Evolutionary conservation across 2,113 vertebrate genomes (phyloP), one percentile per base, ranked within the genome.

Genomic region (Callaeas wilsoni): DNA sequence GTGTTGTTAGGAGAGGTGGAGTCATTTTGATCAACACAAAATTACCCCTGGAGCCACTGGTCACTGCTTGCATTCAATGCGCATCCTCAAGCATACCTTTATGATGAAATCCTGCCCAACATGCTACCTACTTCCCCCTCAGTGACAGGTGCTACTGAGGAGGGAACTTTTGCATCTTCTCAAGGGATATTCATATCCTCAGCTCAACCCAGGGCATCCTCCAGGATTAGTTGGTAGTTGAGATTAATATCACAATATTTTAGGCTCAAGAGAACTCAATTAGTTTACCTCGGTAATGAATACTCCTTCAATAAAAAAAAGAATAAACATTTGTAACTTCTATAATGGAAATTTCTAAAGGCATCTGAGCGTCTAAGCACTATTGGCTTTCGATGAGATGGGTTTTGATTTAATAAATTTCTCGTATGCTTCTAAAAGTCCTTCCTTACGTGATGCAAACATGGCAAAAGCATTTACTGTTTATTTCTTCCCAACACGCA

Each of bases 21-120:
- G 50, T 63, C 11, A 77, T 97, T 96, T 74, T 87, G 87, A 87
- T 70, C 64, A 62, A 90, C 25, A 81, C 16, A 84, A 92, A 94
- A 90, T 50, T 79, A 93, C 29, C 52, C 53, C 64, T 79, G 77
- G 94, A 91, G 77, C 42, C 67, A 68, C 39, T 30, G 52, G 20
- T 55, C 63, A 67, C 27, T 87, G 37, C 25, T 69, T 88, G 33
- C 18, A 18, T 53, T 65, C 8, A 7, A 3, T 26, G 17, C 39
- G 30, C n/a, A 59, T 39, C 20, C 35, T 41, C 29, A 87, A 64
- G 26, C 13, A 3, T 4, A 37, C 20, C 12, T 65, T 73, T 65
- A 63, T 50, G 44, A 77, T 4, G 1, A 95, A 87, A 71, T 75
- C 27, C 49, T 78, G 49, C 21, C 22, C 44, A 19, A 7, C 35